Percentiles rank a stretch among this genome's conserved stretches.
These are phyloP conservation scores for Radopholus similis DNA, from an alignment of 1,140 invertebrate species.

Conservation along the genomic window DNA sequence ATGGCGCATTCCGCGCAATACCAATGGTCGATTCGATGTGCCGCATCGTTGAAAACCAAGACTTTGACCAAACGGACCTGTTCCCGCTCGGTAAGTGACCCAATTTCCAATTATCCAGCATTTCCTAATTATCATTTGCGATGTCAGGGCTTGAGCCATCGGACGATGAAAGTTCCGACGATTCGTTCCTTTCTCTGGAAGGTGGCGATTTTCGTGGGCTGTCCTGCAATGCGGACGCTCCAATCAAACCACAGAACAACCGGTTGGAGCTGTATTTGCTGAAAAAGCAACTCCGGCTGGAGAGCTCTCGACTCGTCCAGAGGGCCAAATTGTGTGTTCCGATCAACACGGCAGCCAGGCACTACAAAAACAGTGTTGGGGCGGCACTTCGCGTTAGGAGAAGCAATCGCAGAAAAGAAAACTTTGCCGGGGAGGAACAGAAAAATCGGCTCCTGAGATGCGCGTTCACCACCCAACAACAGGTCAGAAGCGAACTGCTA, in stretches of 20 bases:
- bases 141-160: slow-evolving; percentile 42
- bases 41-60: slow-evolving; percentile 32
- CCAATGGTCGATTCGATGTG: slow-evolving; percentile 44
- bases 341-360: slow-evolving; percentile 34
- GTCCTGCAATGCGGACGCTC: neutral
- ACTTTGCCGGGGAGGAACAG: slow-evolving; percentile 1
- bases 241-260: neutral
- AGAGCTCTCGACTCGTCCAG: slow-evolving; percentile 29
- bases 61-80: slow-evolving; percentile 43
- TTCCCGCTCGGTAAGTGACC: slow-evolving; percentile 36
- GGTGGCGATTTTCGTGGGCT: neutral
- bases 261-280: slow-evolving; percentile 40
- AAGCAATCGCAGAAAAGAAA: slow-evolving; percentile 8
- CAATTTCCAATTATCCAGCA: neutral
- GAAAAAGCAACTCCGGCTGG: slow-evolving; percentile 34
- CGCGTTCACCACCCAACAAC: neutral
- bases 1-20: slow-evolving; percentile 39
- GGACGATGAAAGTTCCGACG: slow-evolving; percentile 45
- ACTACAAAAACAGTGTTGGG: slow-evolving; percentile 35
- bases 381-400: slow-evolving; percentile 31
- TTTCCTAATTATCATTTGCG: neutral
- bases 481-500: neutral
- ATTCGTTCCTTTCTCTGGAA: slow-evolving; percentile 17
- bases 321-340: slow-evolving; percentile 35
- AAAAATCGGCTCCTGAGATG: neutral